Percentiles rank a stretch among this genome's conserved stretches.
Conservation (phyloP, 2,113 vertebrate species). For the Ivindomyrus marchei region DNA sequence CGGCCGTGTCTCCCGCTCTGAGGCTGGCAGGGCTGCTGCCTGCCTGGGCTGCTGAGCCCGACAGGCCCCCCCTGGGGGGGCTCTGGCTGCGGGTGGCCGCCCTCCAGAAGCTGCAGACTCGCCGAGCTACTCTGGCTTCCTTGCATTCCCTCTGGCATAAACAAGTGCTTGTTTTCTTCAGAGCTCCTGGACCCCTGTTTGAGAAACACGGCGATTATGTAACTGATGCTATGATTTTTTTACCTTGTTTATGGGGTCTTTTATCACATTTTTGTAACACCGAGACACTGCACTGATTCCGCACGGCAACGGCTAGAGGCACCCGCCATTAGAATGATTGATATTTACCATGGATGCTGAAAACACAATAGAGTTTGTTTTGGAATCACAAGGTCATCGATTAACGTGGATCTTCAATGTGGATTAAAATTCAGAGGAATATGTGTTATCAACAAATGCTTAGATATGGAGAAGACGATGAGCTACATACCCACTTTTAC, state of each 20-base stretch:
- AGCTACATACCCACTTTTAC: conserved; percentile 1
- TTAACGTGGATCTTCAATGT: conserved; percentile 25
- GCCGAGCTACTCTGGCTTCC: conserved; percentile 30
- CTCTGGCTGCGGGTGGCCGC: conserved; percentile 45
- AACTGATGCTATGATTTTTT: conserved; percentile 13
- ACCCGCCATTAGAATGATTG: neutral
- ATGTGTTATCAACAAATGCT: conserved; percentile 19
- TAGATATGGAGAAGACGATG: conserved; percentile 3
- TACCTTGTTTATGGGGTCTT: conserved; percentile 9
- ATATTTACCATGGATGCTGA: conserved; percentile 7
- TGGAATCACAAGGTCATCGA: conserved; percentile 23
- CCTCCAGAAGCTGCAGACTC: conserved; percentile 43
- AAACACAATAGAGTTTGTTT: conserved; percentile 33
- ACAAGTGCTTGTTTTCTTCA: conserved; percentile 46
- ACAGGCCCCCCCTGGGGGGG: conserved; percentile 49
- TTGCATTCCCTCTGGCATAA: conserved; percentile 40
- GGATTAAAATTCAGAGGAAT: conserved; percentile 26
- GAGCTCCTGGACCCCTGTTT: conserved; percentile 8
- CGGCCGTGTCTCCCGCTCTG: conserved; percentile 40
- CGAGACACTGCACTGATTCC: neutral
- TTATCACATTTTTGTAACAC: conserved; percentile 18
- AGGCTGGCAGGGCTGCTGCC: conserved; percentile 48
- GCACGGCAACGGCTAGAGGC: neutral
- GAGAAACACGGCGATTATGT: conserved; percentile 21
- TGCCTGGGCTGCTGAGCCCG: conserved; percentile 40